Evolutionary conservation across 2,888 invertebrate genomes (phyloP).

Genomic region (Caenorhabditis sp.): DNA sequence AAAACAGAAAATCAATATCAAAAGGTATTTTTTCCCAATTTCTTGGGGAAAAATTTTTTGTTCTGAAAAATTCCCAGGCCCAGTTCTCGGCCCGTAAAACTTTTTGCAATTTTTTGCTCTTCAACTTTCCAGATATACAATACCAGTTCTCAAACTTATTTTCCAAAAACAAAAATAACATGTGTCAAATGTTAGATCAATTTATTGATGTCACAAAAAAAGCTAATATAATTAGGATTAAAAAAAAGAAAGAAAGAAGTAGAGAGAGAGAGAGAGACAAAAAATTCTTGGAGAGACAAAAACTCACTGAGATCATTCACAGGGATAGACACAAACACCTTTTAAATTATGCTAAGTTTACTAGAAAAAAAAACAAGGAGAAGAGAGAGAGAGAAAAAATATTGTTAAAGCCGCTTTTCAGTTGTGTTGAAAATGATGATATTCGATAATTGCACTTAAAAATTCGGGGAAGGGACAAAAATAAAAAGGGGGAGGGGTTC

Average conservation of each 20-base stretch:
- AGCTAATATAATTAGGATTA: background rate
- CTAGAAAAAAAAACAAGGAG: background rate
- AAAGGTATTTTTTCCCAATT: too few relatives aligned
- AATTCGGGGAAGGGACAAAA: background rate
- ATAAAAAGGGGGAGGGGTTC: background rate
- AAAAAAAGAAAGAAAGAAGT: background rate
- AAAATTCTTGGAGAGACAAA: background rate
- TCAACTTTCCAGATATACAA: background rate
- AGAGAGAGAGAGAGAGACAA: background rate
- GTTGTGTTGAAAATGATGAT: background rate
- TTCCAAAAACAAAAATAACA: background rate
- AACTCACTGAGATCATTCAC: constrained; percentile 47
- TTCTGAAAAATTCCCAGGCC: too few relatives aligned
- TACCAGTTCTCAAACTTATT: background rate
- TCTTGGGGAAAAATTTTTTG: too few relatives aligned
- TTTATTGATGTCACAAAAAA: background rate
- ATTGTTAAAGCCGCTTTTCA: constrained; percentile 3
- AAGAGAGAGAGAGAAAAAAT: background rate
- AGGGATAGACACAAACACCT: constrained; percentile 12
- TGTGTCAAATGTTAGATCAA: background rate
- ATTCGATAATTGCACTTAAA: background rate
- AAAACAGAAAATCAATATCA: too few relatives aligned
- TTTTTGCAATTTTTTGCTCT: background rate
- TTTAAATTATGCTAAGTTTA: background rate
- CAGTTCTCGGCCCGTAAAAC: too few relatives aligned